Base-by-base conservation (phyloP, 2,113 vertebrate species). In the Myotis yumanensis region DNA sequence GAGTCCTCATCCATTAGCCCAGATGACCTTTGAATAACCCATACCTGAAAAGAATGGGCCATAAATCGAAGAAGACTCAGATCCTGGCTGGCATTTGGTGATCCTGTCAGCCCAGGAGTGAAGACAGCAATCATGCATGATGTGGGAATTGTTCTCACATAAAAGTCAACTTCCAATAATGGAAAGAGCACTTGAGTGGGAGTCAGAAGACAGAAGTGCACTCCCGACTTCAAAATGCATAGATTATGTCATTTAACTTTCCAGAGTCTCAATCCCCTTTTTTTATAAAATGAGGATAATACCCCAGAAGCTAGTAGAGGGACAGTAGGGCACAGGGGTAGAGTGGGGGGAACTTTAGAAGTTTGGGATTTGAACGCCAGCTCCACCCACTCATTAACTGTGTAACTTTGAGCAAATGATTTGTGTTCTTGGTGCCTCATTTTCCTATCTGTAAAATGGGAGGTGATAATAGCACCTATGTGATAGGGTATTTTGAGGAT, bases 1-100 rank as follows among this genome's bases (percentile, higher is more conserved):
- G 48, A 72, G 66, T 48, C 76, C 48, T 87, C 17, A 35, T 90
- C 62, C 77, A 94, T 93, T 82, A 92, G 48, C 89, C 52, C 77
- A 54, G 20, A 48, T 91, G 89, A 92, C 86, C 96, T 96, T 86
- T 86, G 86, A 90, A 83, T 88, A 94, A 94, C 94, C 95, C 93
- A 95, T 62, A 57, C 15, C 57, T 88, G 86, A 81, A 54, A 73
- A 95, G 91, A 97, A 89, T 71, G 80, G 37, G 48, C 68, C 35
- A 64, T 91, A 79, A 96, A 91, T 83, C 0, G 1, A 92, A 92
- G 80, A 96, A 68, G 62, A 69, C 83, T 82, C 30, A 51, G 89
- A 85, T 95, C 43, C 86, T 46, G 35, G 62, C 89, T 95, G 86
- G 82, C 77, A 2, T 54, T 83, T 92, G 43, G 77, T 18, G 48